Base-by-base conservation (phyloP, 1,140 invertebrate genomes). In the Caenorhabditis inopinata region DNA sequence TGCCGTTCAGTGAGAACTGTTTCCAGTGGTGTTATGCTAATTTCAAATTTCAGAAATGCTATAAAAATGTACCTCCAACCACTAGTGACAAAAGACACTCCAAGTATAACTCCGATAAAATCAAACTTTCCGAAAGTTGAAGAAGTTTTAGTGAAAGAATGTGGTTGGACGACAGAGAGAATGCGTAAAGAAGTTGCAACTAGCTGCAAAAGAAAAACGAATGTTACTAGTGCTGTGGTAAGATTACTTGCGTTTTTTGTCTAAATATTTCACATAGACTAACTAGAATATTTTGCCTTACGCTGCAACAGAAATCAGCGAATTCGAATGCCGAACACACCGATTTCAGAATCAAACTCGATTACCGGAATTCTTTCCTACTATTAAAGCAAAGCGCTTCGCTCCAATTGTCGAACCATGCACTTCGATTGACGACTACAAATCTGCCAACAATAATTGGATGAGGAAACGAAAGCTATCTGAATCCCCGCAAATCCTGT, bases 1-100 rank as follows among this genome's bases (percentile, higher is more conserved):
- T 23, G 53, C 49, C 18, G 32, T 58, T 42, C 23, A 42, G 76
- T 78, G 7, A 32, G 48, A 9, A 21, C 58, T 45, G 21, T 29
- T 51, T n/a, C 2, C 2, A 32, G 45, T 42, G n/a, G 16, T n/a
- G 38, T 68, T 32, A 49, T 11, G 4, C 51, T 49, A 21, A 27
- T 68, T 75, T 75, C 11, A 18, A 25, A 9, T 75, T 78, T 32
- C 53, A 78, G 76, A 4, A 53, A 62, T 16, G 76, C 76, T 3
- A 23, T 53, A 4, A 58, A 23, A 23, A 38, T 78, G 49, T 78
- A 78, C 21, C n/a, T 62, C 0, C n/a, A 27, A 12, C 76, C 76
- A 12, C 7, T n/a, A 23, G 53, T 78, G 3, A 21, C 2, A 23
- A 18, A 21, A 11, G n/a, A 35, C 2, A 38, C n/a, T 2, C 29